A percentile compares a stretch with the other conserved stretches of the same genome.
Conservation (phyloP, 2,797 vertebrate species). For the Hozukius guyotensis region DNA sequence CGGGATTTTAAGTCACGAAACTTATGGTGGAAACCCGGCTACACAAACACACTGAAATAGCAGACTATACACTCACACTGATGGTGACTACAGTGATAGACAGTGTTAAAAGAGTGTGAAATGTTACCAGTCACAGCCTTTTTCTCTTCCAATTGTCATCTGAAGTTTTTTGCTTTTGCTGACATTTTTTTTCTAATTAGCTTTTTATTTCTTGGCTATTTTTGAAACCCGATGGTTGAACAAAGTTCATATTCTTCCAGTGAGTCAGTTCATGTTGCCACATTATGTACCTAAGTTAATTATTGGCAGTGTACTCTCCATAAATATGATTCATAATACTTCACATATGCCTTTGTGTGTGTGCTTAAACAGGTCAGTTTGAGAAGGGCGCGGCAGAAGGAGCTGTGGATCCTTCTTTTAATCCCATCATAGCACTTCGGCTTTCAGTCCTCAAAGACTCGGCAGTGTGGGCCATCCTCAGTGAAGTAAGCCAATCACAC, state of each 20-base stretch:
- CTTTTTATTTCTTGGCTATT: background rate
- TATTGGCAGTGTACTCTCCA: background rate
- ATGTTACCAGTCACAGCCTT: background rate
- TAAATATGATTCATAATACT: background rate
- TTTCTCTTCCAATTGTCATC: background rate
- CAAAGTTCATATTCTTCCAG: background rate
- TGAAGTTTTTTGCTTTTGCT: background rate
- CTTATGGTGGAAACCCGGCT: no score
- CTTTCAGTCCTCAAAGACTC: conserved; percentile 94
- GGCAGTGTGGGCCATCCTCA: conserved; percentile 96
- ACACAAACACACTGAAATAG: background rate
- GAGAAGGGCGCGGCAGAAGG: conserved; percentile 93
- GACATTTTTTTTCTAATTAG: background rate
- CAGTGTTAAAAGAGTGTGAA: background rate
- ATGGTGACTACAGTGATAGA: background rate
- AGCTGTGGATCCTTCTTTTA: conserved; percentile 88
- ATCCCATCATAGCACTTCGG: conserved; percentile 92
- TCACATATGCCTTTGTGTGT: background rate
- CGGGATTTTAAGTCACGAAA: no score
- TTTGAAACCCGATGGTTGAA: background rate
- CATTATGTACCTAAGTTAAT: background rate
- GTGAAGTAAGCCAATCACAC: conserved; percentile 87
- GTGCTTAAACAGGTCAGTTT: conserved; percentile 88
- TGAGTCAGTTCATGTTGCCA: background rate
- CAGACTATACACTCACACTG: conserved; percentile 12